A percentile compares a stretch with the other conserved stretches of the same genome.
Evolutionary conservation across 2,888 invertebrate species (phyloP).

Genomic region (Carabus problematicus): DNA sequence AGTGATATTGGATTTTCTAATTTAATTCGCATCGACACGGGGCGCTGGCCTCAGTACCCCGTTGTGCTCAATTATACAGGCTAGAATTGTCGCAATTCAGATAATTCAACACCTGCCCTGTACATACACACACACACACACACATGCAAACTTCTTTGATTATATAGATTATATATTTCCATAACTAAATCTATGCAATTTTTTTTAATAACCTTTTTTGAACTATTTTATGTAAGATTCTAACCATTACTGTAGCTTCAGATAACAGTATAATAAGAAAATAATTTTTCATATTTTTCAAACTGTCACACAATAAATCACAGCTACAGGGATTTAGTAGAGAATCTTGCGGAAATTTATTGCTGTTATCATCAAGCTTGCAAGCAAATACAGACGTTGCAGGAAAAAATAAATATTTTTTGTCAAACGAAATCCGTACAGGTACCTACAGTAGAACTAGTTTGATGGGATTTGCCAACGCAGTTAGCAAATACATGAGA

Average conservation of each 20-base stretch:
- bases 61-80: no score
- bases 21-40: constrained; percentile 21
- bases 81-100: no score
- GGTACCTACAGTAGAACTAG: constrained; percentile 17
- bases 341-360: constrained; percentile 25
- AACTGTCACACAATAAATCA: constrained; percentile 25
- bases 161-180: no score
- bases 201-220: no score
- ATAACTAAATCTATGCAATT: no score
- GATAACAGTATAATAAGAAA: constrained; percentile 29
- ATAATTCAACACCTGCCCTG: no score
- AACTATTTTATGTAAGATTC: no score
- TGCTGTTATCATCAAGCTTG: constrained; percentile 27
- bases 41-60: no score
- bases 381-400: constrained; percentile 30
- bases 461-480: constrained; percentile 12
- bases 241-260: no score
- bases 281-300: constrained; percentile 31
- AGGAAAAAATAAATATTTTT: constrained; percentile 33
- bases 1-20: constrained; percentile 38
- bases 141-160: no score
- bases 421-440: constrained; percentile 24
- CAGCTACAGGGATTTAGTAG: constrained; percentile 22
- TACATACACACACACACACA: no score
- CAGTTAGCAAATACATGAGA: no score